phyloP scores from a whole-genome alignment of 2,797 vertebrate genomes.

The Neomorphus geoffroyi region DNA sequence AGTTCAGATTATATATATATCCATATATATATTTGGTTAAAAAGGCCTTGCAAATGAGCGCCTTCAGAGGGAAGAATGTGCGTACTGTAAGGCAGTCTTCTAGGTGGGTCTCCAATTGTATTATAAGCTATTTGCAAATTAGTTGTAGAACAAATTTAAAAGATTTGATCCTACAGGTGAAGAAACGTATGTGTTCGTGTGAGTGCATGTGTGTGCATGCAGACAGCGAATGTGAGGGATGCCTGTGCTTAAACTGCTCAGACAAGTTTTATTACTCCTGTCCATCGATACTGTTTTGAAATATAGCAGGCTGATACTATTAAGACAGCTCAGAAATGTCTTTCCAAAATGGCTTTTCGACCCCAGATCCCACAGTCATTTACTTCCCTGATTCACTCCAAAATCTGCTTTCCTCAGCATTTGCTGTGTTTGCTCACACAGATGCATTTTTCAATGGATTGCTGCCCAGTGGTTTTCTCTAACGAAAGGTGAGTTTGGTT shows the following conservation, averaged over 20 bases:
- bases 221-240: background rate
- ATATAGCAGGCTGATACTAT: background rate
- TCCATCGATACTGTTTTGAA: background rate
- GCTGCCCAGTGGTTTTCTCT: background rate
- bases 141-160: background rate
- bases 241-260: background rate
- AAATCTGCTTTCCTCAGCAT: background rate
- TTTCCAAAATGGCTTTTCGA: background rate
- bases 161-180: background rate
- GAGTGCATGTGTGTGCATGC: background rate
- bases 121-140: background rate
- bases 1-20: background rate
- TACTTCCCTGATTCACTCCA: background rate
- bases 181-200: background rate
- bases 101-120: background rate
- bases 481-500: background rate
- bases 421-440: background rate
- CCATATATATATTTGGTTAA: background rate
- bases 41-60: background rate
- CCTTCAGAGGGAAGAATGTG: background rate
- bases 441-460: background rate
- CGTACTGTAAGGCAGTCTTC: background rate
- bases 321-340: background rate
- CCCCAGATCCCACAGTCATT: background rate
- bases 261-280: constrained; percentile 16